These are phyloP conservation scores for Osmoderma eremita DNA, from an alignment of 2,888 invertebrate genomes.

Conservation along the genomic window DNA sequence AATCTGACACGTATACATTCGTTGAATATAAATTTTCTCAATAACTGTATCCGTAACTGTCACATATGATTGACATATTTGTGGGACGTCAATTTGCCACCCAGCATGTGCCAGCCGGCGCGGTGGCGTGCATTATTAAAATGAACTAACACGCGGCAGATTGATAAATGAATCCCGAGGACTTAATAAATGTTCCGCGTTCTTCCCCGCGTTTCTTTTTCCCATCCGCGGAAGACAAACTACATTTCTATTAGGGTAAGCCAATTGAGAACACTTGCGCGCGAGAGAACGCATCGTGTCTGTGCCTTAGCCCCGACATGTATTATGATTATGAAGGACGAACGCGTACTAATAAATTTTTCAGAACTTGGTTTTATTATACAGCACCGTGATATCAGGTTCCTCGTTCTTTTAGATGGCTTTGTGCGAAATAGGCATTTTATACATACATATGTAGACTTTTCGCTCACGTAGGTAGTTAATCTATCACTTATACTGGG, in stretches of 20 bases:
- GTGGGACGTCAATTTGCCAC: constrained; percentile 48
- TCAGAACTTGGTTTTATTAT: no score
- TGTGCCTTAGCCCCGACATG: constrained; percentile 37
- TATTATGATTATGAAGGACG: constrained; percentile 40
- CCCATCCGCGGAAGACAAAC: constrained; percentile 39
- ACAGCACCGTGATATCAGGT: no score
- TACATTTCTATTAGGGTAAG: constrained; percentile 40
- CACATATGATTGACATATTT: constrained; percentile 51
- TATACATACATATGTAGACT: no score
- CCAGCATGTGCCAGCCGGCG: constrained; percentile 41
- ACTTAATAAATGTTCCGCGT: constrained; percentile 47
- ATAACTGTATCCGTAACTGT: constrained; percentile 44
- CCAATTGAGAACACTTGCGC: constrained; percentile 41
- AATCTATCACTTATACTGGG: no score
- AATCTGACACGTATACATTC: constrained; percentile 39
- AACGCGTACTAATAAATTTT: constrained; percentile 20
- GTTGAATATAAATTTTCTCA: constrained; percentile 42
- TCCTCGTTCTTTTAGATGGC: no score
- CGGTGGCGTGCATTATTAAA: constrained; percentile 49
- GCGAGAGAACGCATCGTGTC: constrained; percentile 33
- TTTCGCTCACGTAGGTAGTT: no score
- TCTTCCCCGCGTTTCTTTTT: constrained; percentile 38
- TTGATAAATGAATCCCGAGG: constrained; percentile 48
- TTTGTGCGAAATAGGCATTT: no score
- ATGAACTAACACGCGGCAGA: constrained; percentile 45